phyloP scores from a whole-genome alignment of 2,797 vertebrate species.

The Gallinago stenura region DNA sequence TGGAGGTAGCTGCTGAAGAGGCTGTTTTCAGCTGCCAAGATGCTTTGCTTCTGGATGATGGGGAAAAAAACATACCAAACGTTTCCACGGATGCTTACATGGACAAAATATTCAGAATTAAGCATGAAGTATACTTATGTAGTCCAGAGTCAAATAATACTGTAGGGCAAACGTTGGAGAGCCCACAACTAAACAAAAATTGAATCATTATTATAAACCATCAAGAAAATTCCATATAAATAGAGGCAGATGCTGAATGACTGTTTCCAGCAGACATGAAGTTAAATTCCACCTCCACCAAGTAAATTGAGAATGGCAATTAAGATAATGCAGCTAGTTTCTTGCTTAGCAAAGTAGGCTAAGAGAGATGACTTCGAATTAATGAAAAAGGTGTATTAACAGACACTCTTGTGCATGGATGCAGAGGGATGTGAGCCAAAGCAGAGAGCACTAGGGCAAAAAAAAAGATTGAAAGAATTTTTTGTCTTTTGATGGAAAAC shows the following conservation, averaged over 20 bases:
- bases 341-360: constrained; percentile 2
- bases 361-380: not conserved
- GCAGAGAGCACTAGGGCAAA: not conserved
- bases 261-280: not conserved
- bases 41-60: constrained; percentile 80
- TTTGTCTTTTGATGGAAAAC: not conserved
- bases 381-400: not conserved
- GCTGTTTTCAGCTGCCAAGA: constrained; percentile 81
- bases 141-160: not conserved
- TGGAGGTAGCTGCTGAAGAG: constrained; percentile 85
- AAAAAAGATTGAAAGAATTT: not conserved
- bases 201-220: not conserved
- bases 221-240: not conserved
- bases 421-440: not conserved
- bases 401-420: not conserved
- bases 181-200: not conserved
- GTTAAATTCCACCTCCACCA: constrained; percentile 3
- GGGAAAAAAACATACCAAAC: not conserved
- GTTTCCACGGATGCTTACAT: not conserved
- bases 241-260: not conserved
- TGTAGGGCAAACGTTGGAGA: not conserved
- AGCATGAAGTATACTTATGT: not conserved
- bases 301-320: not conserved
- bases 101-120: not conserved
- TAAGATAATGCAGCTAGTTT: constrained; percentile 27